Base-by-base conservation (phyloP, 2,888 invertebrate genomes). In the Cistogaster globosa region DNA sequence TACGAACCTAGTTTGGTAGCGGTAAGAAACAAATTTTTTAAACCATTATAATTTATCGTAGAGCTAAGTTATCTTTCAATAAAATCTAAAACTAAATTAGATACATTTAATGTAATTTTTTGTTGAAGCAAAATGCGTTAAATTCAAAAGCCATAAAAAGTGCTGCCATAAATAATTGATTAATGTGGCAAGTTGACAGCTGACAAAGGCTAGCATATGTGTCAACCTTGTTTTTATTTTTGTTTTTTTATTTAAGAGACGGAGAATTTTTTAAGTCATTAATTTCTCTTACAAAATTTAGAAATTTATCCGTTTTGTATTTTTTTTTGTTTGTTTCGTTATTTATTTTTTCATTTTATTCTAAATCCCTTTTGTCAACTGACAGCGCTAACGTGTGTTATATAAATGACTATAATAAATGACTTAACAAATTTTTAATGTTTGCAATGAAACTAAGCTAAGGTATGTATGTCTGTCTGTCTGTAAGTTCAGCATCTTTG, bases 131-230 rank as follows among this genome's bases (percentile, higher is more conserved):
- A 76, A 67, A 45, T 55, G 26, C 45, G 7, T n/a, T 48, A n/a
- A 48, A 48, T 16, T 48, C 16, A 48, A 48, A 16, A 55, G 36
- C 12, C 42, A 36, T n/a, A 36, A 63, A 55, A 81, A 62, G 32
- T 45, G 36, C 51, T 48, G 38, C 11, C 76, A 80, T 79, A 77
- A 72, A 53, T 63, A 81, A 81, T 80, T 80, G 74, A 77, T 77
- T 77, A 80, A 77, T 84, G 80, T 72, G 55, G n/a, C 57, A 53
- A 77, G 58, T 38, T 77, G 81, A 74, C 84, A 84, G 72, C 57
- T 84, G 81, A 57, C 76, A 72, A 57, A 65, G 48, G n/a, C 51
- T 51, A 42, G 42, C 42, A 42, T 42, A 42, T 42, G 42, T 42
- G 42, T 42, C 42, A 42, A 42, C 42, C 45, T 62, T 78, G 51